Base-by-base conservation (phyloP, 1,140 invertebrate genomes). In the Mylabris phalerata region DNA sequence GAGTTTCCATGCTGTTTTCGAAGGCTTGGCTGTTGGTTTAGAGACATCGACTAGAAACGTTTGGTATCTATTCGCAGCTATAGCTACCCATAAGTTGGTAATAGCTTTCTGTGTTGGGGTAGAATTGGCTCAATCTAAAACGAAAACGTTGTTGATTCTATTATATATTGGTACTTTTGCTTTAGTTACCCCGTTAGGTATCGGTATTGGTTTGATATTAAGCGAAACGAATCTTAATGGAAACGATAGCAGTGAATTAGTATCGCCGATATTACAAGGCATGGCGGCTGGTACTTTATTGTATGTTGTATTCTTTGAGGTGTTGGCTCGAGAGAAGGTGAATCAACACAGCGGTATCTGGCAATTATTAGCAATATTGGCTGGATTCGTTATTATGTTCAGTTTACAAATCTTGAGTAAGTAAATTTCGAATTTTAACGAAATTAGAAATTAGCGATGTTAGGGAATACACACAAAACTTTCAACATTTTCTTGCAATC, bases 291-390 rank as follows among this genome's bases (percentile, higher is more conserved):
- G 92, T 13, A 94, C 92, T 0, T 78, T 95, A 9, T 79, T 94
- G 0, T 94, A 93, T 70, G 90, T 95, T 39, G 89, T 93, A 2
- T 94, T 94, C 80, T 93, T 94, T 71, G 92, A 94, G 75, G 89
- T 95, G 26, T 79, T 93, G 48, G 88, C 88, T 40, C 79, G 87
- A 52, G 88, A 92, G 68, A 78, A 86, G 42, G 81, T 83, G 19
- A 84, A 84, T 66, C 75, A 78, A 9, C 81, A 82, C 54, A 79
- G 78, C 44, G 89, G 89, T 3, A 73, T 91, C 19, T 68, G 84
- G 2, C 87, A 90, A 66, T 79, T 89, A 55, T 52, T 84, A 3
- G 81, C 86, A 2, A 84, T 91, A 26, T 69, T 91, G 27, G 65
- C 84, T 38, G 90, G 89, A 55, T 92, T 91, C 73, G 74, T 79